A percentile compares a stretch with the other conserved stretches of the same genome.
These are phyloP conservation scores for Papilio aristodemus DNA, from an alignment of 1,140 invertebrate genomes.

Conservation along the genomic window DNA sequence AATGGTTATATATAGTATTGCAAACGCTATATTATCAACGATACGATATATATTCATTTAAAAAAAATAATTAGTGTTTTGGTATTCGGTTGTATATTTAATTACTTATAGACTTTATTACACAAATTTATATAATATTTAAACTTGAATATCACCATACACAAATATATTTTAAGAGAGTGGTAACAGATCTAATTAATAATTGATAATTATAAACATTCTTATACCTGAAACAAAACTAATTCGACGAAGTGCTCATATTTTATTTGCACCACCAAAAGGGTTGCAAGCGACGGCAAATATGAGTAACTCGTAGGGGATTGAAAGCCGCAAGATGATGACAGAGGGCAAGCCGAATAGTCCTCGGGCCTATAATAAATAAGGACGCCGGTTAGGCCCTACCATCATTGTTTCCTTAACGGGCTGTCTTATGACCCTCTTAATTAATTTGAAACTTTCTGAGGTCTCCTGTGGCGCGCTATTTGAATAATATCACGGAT, in stretches of 20 bases:
- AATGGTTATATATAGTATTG: slow-evolving; percentile 34
- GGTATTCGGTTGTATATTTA: too few species aligned
- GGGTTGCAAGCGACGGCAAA: slow-evolving; percentile 43
- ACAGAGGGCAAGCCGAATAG: slow-evolving; percentile 56
- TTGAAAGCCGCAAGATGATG: slow-evolving; percentile 59
- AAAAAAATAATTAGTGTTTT: too few species aligned
- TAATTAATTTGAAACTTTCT: slow-evolving; percentile 81
- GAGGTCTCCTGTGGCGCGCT: slow-evolving; percentile 76
- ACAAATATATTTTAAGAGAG: too few species aligned
- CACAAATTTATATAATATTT: too few species aligned
- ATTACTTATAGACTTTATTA: too few species aligned
- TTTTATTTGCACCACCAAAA: slow-evolving; percentile 26
- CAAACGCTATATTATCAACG: neutral
- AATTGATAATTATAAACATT: neutral
- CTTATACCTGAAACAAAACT: neutral
- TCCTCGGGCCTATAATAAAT: slow-evolving; percentile 70
- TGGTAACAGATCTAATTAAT: too few species aligned
- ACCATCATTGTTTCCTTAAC: slow-evolving; percentile 75
- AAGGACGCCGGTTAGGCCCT: slow-evolving; percentile 59
- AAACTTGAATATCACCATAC: too few species aligned
- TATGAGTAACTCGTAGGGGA: slow-evolving; percentile 51
- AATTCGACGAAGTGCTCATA: neutral
- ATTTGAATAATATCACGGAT: slow-evolving; percentile 79
- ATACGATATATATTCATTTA: neutral
- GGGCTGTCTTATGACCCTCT: slow-evolving; percentile 78